phyloP scores from a whole-genome alignment of 2,797 vertebrate species.

The Pseudochirops corinnae region DNA sequence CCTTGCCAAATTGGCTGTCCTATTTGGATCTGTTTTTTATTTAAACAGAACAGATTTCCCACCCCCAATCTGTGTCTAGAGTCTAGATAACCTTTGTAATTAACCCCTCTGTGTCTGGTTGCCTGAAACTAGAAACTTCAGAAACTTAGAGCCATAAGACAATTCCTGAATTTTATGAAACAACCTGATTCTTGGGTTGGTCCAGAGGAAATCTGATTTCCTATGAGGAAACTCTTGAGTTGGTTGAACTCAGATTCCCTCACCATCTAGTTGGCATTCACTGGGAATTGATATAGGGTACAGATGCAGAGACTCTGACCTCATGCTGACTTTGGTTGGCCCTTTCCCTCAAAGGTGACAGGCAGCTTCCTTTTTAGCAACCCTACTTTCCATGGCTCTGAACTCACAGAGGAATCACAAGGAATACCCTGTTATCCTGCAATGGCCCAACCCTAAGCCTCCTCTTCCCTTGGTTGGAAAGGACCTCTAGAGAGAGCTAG shows the following conservation, averaged over 20 bases:
- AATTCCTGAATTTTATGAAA: not conserved
- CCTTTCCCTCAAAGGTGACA: fast-evolving
- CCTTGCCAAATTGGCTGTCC: constrained; percentile 1
- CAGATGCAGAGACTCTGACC: not conserved
- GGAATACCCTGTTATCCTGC: no score
- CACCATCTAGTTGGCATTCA: not conserved
- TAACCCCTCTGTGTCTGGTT: not conserved
- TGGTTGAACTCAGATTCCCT: not conserved
- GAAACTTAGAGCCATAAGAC: no score
- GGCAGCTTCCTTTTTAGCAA: not conserved
- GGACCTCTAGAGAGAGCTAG: not conserved
- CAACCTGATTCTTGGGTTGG: not conserved
- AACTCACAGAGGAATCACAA: fast-evolving
- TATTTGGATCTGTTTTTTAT: not conserved
- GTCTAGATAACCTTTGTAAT: not conserved
- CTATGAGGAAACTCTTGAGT: not conserved
- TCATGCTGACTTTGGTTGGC: not conserved
- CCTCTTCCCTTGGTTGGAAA: not conserved
- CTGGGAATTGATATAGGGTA: not conserved
- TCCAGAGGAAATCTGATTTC: not conserved
- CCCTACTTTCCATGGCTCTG: fast-evolving
- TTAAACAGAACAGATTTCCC: not conserved
- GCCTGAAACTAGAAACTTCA: not conserved
- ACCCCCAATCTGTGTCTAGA: not conserved
- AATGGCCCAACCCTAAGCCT: not conserved